Conservation (phyloP, 64 coral and sea anemone genomes). For the Montipora foliosa region DNA sequence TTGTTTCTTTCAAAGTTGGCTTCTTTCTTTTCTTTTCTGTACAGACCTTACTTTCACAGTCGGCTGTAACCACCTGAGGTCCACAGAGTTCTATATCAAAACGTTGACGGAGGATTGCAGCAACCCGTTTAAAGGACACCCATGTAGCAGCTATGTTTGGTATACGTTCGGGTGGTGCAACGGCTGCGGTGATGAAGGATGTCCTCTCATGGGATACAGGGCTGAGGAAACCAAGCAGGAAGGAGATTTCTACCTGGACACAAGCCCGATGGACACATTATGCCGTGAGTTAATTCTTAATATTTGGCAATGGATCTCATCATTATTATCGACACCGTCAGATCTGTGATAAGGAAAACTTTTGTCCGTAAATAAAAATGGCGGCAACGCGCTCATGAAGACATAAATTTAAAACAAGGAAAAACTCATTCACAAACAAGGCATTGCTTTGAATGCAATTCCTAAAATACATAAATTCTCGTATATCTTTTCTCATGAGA, state of each 20-base stretch:
- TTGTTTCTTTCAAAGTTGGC: no score
- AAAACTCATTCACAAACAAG: no score
- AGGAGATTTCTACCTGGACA: conserved; percentile 35
- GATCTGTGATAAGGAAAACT: no score
- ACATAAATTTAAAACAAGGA: no score
- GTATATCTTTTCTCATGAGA: no score
- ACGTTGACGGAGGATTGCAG: background rate
- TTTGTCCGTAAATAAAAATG: no score
- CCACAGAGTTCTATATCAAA: conserved; percentile 39
- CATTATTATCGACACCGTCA: no score
- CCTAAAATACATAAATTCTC: no score
- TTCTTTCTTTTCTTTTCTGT: background rate
- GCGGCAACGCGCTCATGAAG: no score
- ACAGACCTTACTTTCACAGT: background rate
- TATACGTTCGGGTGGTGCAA: conserved; percentile 36
- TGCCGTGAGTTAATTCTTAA: conserved; percentile 28
- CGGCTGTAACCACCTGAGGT: conserved; percentile 38
- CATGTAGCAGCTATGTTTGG: background rate
- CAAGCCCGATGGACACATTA: background rate
- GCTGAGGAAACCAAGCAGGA: background rate
- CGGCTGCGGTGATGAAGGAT: background rate
- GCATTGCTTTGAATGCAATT: no score
- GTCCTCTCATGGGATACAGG: conserved; percentile 33
- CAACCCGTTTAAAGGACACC: conserved; percentile 35
- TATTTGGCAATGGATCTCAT: no score